phyloP scores from a whole-genome alignment of 2,888 invertebrate genomes.

The Polia nebulosa region DNA sequence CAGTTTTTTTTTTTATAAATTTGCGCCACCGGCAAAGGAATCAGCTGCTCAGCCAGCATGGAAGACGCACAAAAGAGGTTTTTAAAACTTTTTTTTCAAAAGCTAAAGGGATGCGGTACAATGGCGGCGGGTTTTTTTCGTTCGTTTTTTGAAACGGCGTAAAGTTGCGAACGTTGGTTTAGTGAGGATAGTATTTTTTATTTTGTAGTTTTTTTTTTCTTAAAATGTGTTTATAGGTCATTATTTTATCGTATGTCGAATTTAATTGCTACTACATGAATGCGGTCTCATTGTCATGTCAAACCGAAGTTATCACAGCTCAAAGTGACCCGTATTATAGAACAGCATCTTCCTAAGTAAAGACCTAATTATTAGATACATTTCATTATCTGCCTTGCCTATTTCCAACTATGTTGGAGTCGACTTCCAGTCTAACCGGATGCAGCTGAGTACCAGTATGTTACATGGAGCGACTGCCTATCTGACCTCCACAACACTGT shows the following conservation, averaged over 20 bases:
- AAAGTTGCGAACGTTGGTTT: constrained; percentile 56
- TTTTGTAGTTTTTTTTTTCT: neutral
- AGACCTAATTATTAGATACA: no score
- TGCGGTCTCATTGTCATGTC: no score
- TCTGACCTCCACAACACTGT: no score
- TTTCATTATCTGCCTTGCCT: no score
- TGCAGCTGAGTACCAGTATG: no score
- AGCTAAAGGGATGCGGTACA: constrained; percentile 72
- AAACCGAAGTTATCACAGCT: no score
- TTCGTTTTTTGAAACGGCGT: constrained; percentile 62
- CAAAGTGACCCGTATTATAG: no score
- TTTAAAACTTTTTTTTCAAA: constrained; percentile 67
- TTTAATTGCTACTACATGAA: no score
- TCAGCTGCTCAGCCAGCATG: constrained; percentile 71
- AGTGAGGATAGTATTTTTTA: constrained; percentile 45
- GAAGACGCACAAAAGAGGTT: constrained; percentile 70
- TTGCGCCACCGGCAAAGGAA: constrained; percentile 67
- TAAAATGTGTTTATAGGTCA: constrained; percentile 3
- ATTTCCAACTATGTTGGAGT: no score
- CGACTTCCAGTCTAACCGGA: no score
- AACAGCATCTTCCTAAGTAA: no score
- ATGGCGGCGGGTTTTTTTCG: constrained; percentile 51
- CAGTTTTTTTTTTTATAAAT: constrained; percentile 70
- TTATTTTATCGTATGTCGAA: neutral
- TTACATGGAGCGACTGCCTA: no score